Conservation (phyloP, 2,113 vertebrate species). For the Peromyscus californicus region DNA sequence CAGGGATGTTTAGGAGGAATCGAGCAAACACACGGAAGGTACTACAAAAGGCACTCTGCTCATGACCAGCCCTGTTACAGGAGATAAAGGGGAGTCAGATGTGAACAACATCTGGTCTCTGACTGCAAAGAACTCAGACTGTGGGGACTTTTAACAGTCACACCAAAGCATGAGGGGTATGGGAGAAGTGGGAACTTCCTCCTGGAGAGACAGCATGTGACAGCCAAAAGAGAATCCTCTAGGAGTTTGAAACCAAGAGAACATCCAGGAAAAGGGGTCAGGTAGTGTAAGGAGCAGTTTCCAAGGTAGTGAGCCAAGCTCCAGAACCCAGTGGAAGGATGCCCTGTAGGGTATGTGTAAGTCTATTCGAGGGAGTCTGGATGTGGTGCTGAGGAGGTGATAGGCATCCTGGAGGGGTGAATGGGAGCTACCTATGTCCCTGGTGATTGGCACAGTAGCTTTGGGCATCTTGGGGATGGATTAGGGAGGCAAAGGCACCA, state of each 20-base stretch:
- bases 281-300: background rate
- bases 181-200: background rate
- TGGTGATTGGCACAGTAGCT: background rate
- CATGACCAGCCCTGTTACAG: background rate
- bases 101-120: background rate
- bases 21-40: background rate
- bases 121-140: background rate
- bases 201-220: background rate
- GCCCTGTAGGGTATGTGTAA: background rate
- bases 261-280: background rate
- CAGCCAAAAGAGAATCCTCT: background rate
- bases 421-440: background rate
- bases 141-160: background rate
- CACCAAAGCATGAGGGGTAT: background rate
- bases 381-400: background rate
- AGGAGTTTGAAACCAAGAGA: background rate
- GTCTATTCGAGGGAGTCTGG: background rate
- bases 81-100: background rate
- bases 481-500: background rate
- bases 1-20: background rate
- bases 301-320: background rate
- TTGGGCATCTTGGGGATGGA: background rate
- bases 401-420: background rate
- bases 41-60: background rate
- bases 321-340: background rate